Percentiles rank a stretch among this genome's conserved stretches.
These are phyloP conservation scores for Dendrocopos noguchii DNA, from an alignment of 2,113 vertebrate species.

Conservation along the genomic window DNA sequence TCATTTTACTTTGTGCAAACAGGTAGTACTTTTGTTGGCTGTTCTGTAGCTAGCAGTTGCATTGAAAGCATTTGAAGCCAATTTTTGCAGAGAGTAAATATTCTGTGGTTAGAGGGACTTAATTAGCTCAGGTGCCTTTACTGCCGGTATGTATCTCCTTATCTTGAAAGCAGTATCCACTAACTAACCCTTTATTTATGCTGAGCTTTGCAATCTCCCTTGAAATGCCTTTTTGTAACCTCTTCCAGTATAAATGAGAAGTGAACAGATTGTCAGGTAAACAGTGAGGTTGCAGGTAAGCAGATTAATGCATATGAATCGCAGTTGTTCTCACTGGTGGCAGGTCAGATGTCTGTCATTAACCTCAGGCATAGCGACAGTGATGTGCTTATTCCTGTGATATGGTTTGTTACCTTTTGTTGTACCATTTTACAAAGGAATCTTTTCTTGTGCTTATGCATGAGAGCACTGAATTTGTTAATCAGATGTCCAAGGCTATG, in stretches of 20 bases:
- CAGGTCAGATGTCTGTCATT: neutral
- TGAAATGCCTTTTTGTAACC: constrained; percentile 36
- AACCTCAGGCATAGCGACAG: neutral
- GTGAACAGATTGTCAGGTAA: neutral
- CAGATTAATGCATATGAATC: neutral
- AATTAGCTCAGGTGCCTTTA: constrained; percentile 57
- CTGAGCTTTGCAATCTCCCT: constrained; percentile 62
- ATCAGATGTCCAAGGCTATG: constrained; percentile 16
- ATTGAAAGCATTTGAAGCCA: constrained; percentile 21
- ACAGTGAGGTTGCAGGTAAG: neutral
- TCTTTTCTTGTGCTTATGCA: constrained; percentile 23
- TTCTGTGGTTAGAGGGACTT: constrained; percentile 45
- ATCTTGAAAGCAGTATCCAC: constrained; percentile 49
- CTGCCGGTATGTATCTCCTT: constrained; percentile 14
- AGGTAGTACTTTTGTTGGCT: constrained; percentile 17
- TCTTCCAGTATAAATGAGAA: constrained; percentile 21
- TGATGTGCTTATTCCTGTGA: neutral
- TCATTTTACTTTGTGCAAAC: constrained; percentile 31
- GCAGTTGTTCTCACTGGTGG: neutral
- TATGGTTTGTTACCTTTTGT: constrained; percentile 9
- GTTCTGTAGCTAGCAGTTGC: neutral
- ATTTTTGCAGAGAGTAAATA: constrained; percentile 48
- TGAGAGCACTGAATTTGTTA: constrained; percentile 38
- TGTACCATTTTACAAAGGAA: constrained; percentile 10
- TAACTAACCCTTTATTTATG: constrained; percentile 60